phyloP scores from a whole-genome alignment of 1,140 invertebrate species.

The Archivesica marissinica region DNA sequence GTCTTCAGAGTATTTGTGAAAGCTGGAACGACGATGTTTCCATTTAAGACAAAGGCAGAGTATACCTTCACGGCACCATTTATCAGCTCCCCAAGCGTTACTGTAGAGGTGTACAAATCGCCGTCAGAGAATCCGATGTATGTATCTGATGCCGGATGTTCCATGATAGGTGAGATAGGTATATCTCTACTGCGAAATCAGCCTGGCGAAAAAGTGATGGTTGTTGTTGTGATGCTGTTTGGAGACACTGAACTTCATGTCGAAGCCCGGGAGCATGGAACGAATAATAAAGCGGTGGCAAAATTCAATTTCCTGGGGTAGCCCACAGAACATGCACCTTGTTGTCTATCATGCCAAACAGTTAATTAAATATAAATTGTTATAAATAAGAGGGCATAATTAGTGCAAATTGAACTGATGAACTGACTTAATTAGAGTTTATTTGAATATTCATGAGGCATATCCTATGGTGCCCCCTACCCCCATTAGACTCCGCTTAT shows the following conservation, averaged over 20 bases:
- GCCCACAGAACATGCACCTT: too few relatives aligned
- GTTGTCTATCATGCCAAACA: too few relatives aligned
- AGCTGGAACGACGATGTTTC: background rate
- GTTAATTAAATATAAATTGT: too few relatives aligned
- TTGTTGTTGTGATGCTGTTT: slow-evolving; percentile 30
- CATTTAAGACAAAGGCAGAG: background rate
- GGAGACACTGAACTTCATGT: slow-evolving; percentile 48
- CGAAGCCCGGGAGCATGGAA: slow-evolving; percentile 28
- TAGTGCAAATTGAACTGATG: too few relatives aligned
- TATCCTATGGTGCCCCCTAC: too few relatives aligned
- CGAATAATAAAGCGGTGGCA: background rate
- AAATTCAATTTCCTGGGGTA: slow-evolving; percentile 46
- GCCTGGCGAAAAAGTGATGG: background rate
- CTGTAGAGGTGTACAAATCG: slow-evolving; percentile 12
- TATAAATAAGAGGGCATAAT: too few relatives aligned
- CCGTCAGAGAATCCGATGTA: slow-evolving; percentile 11
- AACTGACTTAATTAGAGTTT: too few relatives aligned
- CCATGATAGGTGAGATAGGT: background rate
- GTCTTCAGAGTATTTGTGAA: slow-evolving; percentile 16
- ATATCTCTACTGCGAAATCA: background rate
- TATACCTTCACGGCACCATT: background rate
- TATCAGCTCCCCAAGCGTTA: background rate
- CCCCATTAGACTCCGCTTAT: too few relatives aligned
- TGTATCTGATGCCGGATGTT: background rate
- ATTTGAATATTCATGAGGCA: too few relatives aligned